Percentiles rank a stretch among this genome's conserved stretches.
phyloP scores from a whole-genome alignment of 2,113 vertebrate genomes.

The Nesogale talazaci region DNA sequence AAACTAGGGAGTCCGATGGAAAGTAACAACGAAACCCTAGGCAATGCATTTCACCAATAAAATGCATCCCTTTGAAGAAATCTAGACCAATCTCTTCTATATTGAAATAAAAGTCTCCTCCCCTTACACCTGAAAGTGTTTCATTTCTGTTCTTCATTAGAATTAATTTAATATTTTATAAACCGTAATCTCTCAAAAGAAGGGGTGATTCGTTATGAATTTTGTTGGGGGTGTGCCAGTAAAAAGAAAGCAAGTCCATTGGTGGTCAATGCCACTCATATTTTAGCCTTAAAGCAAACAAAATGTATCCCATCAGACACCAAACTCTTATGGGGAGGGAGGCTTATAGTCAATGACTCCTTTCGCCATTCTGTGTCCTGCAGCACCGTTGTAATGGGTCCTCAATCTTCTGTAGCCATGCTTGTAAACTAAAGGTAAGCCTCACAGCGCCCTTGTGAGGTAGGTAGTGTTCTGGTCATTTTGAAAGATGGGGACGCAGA shows the following conservation, averaged over 20 bases:
- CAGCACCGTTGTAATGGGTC: constrained; percentile 50
- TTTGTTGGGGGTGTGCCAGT: constrained; percentile 27
- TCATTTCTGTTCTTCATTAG: constrained; percentile 27
- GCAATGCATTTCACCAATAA: constrained; percentile 67
- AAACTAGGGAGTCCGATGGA: constrained; percentile 66
- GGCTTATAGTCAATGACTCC: background rate
- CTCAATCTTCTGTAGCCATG: background rate
- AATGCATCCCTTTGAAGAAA: constrained; percentile 52
- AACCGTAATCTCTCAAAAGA: constrained; percentile 44
- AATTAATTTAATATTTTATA: constrained; percentile 54
- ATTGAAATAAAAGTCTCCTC: constrained; percentile 12
- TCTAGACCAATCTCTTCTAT: constrained; percentile 66
- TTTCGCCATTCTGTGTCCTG: background rate
- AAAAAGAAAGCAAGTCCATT: constrained; percentile 32
- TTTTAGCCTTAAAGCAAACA: constrained; percentile 8
- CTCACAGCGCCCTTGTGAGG: constrained; percentile 81
- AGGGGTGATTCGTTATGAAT: background rate
- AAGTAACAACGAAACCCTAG: constrained; percentile 71
- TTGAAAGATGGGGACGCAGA: constrained; percentile 62
- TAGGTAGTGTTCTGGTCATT: constrained; percentile 74
- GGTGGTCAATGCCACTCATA: constrained; percentile 16
- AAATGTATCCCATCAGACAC: accelerated
- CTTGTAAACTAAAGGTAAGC: constrained; percentile 56
- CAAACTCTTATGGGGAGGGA: background rate
- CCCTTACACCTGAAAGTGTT: constrained; percentile 50